Evolutionary conservation across 2,888 invertebrate genomes (phyloP).

Genomic region (Clitarchus hookeri): DNA sequence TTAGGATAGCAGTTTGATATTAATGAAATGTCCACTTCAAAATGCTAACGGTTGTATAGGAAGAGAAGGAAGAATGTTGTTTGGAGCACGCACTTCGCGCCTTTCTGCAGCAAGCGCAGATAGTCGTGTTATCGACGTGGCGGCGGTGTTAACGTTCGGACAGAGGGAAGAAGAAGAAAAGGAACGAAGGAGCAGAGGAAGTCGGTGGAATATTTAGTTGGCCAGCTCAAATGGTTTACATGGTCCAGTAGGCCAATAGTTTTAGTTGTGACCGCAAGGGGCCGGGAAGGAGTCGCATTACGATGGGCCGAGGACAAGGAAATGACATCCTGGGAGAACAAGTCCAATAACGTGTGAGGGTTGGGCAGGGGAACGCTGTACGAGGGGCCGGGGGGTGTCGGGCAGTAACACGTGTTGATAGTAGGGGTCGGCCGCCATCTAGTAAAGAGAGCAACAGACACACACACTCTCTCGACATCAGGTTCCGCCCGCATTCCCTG

Average conservation of each 20-base stretch:
- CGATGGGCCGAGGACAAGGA: constrained; percentile 25
- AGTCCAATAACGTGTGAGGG: constrained; percentile 26
- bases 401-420: constrained; percentile 27
- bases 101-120: too few species aligned
- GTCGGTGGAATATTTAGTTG: constrained; percentile 8
- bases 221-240: constrained; percentile 4
- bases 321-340: constrained; percentile 25
- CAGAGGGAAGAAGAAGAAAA: not conserved
- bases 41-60: too few species aligned
- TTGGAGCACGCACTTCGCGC: too few species aligned
- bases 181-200: not conserved
- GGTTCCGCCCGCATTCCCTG: not conserved
- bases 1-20: too few species aligned
- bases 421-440: constrained; percentile 3
- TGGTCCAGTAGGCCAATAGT: constrained; percentile 14
- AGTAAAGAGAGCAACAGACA: not conserved
- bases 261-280: constrained; percentile 3
- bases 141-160: not conserved
- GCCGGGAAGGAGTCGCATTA: not conserved
- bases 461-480: not conserved
- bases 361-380: not conserved
- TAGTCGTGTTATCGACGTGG: not conserved
- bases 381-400: not conserved
- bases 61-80: too few species aligned
- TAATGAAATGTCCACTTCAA: too few species aligned